These are phyloP conservation scores for Leucania comma DNA, from an alignment of 2,888 invertebrate species.

Conservation along the genomic window DNA sequence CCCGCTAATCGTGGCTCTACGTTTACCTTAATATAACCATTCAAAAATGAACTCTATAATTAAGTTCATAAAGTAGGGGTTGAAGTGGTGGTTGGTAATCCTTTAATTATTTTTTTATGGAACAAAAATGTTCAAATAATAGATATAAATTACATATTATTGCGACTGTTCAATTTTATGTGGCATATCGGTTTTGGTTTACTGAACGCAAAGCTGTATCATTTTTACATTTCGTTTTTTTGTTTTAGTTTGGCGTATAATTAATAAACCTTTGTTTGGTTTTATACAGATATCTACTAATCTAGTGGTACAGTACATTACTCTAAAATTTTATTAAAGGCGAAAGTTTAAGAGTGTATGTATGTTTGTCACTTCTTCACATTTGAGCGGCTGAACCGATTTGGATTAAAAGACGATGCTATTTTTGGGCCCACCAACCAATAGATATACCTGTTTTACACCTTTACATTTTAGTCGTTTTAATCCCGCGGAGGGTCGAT, in stretches of 20 bases:
- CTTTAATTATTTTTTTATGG: slow-evolving; percentile 56
- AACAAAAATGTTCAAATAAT: slow-evolving; percentile 51
- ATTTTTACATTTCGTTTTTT: not conserved
- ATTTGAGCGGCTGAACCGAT: no score
- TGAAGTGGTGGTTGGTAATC: slow-evolving; percentile 9
- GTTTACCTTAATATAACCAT: slow-evolving; percentile 38
- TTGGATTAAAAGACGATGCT: no score
- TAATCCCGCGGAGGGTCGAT: no score
- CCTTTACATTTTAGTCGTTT: no score
- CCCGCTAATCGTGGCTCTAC: slow-evolving; percentile 76
- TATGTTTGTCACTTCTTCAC: no score
- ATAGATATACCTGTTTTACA: no score
- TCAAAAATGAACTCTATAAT: slow-evolving; percentile 32
- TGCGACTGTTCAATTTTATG: slow-evolving; percentile 42
- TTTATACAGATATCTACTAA: not conserved
- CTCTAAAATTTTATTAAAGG: no score
- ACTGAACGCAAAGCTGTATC: not conserved
- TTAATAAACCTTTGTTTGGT: not conserved
- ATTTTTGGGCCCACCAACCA: no score
- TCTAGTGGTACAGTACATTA: no score
- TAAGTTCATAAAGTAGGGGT: accelerated
- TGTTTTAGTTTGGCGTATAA: not conserved
- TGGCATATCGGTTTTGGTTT: slow-evolving; percentile 13
- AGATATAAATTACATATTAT: slow-evolving; percentile 55
- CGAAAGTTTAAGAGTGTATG: no score